phyloP scores from a whole-genome alignment of 2,113 vertebrate species.

The Glareola pratincola region DNA sequence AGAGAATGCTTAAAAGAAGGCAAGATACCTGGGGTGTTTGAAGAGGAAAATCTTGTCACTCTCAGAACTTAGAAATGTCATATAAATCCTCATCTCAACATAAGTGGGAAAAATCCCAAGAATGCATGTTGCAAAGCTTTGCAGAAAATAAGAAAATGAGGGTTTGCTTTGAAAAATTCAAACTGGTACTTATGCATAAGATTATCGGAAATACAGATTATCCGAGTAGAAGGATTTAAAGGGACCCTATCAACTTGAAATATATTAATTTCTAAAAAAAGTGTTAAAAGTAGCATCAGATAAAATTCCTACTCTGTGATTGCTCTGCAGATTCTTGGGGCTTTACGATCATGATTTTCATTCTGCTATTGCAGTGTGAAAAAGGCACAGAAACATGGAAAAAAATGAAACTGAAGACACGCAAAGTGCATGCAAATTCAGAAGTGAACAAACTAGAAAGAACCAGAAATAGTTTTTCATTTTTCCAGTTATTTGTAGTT shows the following conservation, averaged over 20 bases:
- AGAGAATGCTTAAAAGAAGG: not conserved
- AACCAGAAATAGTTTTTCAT: not conserved
- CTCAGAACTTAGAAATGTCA: constrained; percentile 24
- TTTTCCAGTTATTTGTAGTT: not conserved
- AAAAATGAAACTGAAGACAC: not conserved
- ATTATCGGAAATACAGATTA: constrained; percentile 33
- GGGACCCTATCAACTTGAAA: not conserved
- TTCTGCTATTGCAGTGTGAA: not conserved
- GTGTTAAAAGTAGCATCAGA: not conserved
- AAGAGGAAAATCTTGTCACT: constrained; percentile 8
- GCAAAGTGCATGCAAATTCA: not conserved
- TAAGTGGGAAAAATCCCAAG: constrained; percentile 12
- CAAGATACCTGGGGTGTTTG: not conserved
- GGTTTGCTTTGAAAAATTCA: constrained; percentile 42
- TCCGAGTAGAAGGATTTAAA: constrained; percentile 8
- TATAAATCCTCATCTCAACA: constrained; percentile 12
- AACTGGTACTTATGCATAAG: not conserved
- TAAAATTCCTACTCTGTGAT: not conserved
- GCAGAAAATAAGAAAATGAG: constrained; percentile 4
- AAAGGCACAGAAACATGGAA: not conserved
- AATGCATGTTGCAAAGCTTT: not conserved
- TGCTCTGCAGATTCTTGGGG: not conserved
- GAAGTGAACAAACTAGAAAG: constrained; percentile 1
- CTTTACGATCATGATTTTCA: not conserved
- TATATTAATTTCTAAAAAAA: not conserved